phyloP scores from a whole-genome alignment of 2,888 invertebrate genomes.

The Platycnemis pennipes region DNA sequence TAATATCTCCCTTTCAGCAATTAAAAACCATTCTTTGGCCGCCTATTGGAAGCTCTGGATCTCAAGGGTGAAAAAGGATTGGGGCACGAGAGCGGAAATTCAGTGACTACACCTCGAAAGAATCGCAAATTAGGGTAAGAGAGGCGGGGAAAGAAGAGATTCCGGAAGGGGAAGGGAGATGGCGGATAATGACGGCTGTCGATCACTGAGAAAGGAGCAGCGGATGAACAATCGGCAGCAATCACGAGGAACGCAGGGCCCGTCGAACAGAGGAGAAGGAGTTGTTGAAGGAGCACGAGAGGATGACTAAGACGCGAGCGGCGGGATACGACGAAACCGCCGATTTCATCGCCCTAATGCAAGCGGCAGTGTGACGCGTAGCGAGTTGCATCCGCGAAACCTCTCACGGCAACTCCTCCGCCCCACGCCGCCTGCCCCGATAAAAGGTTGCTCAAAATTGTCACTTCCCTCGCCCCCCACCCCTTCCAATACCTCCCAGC shows the following conservation, averaged over 20 bases:
- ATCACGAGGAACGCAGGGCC: background rate
- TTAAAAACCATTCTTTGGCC: background rate
- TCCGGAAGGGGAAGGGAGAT: background rate
- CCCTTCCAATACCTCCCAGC: background rate
- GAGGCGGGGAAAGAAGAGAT: too few species aligned
- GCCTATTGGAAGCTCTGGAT: background rate
- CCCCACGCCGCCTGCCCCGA: background rate
- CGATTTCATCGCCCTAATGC: background rate
- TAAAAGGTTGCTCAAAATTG: conserved; percentile 23
- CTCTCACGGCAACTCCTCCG: background rate
- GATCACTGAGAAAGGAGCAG: background rate
- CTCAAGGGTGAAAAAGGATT: background rate
- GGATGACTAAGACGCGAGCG: background rate
- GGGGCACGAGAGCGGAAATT: background rate
- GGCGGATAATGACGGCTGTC: background rate
- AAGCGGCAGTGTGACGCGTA: background rate
- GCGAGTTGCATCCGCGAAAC: background rate
- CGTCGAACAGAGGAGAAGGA: background rate
- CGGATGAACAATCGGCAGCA: background rate
- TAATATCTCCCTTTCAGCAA: background rate
- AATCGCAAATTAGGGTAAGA: background rate
- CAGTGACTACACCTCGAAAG: background rate
- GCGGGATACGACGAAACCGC: background rate
- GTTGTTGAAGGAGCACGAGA: background rate
- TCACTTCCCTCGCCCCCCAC: background rate